Evolutionary conservation across 2,113 vertebrate species (phyloP).

Genomic region (Lophotis ruficrista): DNA sequence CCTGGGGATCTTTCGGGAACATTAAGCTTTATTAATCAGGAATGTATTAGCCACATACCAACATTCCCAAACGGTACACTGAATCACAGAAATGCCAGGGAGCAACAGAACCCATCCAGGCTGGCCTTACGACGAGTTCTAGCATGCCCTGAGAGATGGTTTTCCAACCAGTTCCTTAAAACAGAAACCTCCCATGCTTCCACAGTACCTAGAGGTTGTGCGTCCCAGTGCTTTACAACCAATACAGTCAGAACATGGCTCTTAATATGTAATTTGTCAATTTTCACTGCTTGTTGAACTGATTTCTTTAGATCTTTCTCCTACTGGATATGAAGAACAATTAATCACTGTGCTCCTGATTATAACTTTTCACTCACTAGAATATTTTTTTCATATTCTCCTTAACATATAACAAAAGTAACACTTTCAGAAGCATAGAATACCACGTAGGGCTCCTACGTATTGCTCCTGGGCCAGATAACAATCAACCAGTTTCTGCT

Average conservation of each 20-base stretch:
- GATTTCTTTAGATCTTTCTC: constrained; percentile 47
- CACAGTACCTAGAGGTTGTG: not conserved
- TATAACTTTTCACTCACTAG: not conserved
- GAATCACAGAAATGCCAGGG: not conserved
- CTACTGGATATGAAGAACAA: constrained; percentile 49
- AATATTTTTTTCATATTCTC: not conserved
- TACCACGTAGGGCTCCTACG: not conserved
- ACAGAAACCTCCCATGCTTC: not conserved
- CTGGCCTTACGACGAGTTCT: not conserved
- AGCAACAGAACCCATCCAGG: not conserved
- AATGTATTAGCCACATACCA: constrained; percentile 22
- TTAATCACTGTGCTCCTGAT: constrained; percentile 50
- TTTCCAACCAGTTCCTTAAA: not conserved
- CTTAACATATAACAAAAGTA: not conserved
- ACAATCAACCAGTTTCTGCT: not conserved
- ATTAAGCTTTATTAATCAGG: constrained; percentile 41
- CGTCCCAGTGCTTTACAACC: not conserved
- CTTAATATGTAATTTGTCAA: not conserved
- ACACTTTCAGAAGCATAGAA: not conserved
- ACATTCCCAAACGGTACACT: not conserved
- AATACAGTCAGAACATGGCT: not conserved
- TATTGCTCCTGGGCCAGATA: not conserved
- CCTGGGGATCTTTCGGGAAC: constrained; percentile 9
- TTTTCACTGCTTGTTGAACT: constrained; percentile 3
- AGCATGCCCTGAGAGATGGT: not conserved